These are phyloP conservation scores for Oreochromis mossambicus DNA, from an alignment of 2,797 vertebrate species.

Conservation along the genomic window DNA sequence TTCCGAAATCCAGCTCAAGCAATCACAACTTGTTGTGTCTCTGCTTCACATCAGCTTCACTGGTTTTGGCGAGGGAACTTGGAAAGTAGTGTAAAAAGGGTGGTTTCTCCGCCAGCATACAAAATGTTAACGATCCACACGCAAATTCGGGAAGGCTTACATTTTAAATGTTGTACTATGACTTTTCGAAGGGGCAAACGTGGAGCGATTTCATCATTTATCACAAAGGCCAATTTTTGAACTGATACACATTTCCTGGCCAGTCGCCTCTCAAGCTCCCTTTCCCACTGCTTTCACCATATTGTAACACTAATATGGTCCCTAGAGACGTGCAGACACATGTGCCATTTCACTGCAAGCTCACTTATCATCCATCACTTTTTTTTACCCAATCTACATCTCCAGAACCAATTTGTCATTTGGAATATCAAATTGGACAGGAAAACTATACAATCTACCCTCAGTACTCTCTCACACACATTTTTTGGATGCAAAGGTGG, in stretches of 20 bases:
- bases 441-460: neutral
- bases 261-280: neutral
- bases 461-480: neutral
- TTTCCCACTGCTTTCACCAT: slow-evolving; percentile 15
- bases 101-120: neutral
- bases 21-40: neutral
- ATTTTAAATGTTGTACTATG: slow-evolving; percentile 23
- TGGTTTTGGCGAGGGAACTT: neutral
- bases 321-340: slow-evolving; percentile 3
- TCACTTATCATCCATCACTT: slow-evolving; percentile 25
- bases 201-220: slow-evolving; percentile 39
- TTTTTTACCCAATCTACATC: slow-evolving; percentile 13
- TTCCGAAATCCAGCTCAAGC: slow-evolving; percentile 12
- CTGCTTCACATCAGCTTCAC: neutral
- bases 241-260: neutral
- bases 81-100: neutral
- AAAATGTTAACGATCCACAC: neutral
- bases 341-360: slow-evolving; percentile 16
- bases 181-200: slow-evolving; percentile 10
- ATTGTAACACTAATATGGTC: slow-evolving; percentile 32
- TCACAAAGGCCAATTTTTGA: neutral
- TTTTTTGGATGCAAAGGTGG: neutral
- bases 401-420: neutral
- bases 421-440: slow-evolving; percentile 27
- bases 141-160: neutral